phyloP scores from a whole-genome alignment of 2,113 vertebrate genomes.

The Sciurus niger region DNA sequence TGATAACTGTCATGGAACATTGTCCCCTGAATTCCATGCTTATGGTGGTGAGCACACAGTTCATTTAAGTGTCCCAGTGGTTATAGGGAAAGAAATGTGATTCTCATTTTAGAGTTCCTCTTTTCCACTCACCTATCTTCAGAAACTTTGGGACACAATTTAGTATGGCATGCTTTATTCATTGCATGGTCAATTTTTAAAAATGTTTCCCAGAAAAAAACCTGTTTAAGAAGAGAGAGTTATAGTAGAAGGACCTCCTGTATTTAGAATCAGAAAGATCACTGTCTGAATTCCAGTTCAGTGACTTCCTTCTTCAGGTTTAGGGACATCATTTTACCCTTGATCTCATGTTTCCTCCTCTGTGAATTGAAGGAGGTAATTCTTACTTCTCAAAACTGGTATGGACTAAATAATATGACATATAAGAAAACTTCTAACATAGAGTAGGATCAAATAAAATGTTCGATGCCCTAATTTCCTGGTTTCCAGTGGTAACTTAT shows the following conservation, averaged over 20 bases:
- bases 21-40: rapidly evolving
- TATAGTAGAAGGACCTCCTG: background rate
- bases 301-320: background rate
- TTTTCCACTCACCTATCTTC: background rate
- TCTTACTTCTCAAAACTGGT: background rate
- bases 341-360: background rate
- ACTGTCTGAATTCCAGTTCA: background rate
- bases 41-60: rapidly evolving
- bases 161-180: background rate
- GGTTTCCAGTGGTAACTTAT: background rate
- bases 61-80: background rate
- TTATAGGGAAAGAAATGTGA: background rate
- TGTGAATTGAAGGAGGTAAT: background rate
- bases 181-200: background rate
- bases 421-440: background rate
- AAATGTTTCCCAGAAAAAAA: background rate
- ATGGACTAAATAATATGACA: background rate
- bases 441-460: background rate
- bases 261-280: background rate
- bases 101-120: background rate
- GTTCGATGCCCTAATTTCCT: background rate
- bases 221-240: background rate
- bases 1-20: background rate
- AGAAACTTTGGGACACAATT: background rate
- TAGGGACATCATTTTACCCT: background rate